These are phyloP conservation scores for Helicorthomorpha holstii DNA, from an alignment of 1,140 invertebrate genomes.

Conservation along the genomic window DNA sequence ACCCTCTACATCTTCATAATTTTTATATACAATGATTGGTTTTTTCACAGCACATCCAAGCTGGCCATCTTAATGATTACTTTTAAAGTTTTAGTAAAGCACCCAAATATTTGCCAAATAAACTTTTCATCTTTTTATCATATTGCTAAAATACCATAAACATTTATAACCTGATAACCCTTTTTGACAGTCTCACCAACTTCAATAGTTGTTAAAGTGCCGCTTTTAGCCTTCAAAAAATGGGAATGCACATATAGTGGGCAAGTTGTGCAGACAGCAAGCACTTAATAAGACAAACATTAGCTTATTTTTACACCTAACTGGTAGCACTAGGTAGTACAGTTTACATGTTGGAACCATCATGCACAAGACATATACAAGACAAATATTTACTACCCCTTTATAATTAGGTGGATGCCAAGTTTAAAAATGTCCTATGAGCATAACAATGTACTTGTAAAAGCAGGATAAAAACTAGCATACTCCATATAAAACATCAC, in stretches of 20 bases:
- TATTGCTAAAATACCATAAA: background rate
- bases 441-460: constrained; percentile 19
- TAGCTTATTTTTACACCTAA: too few relatives aligned
- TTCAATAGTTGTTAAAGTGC: background rate
- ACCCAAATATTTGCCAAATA: background rate
- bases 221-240: background rate
- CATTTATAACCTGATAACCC: too few relatives aligned
- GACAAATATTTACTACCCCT: constrained; percentile 13
- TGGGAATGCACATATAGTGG: constrained; percentile 13
- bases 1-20: too few relatives aligned
- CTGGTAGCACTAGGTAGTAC: constrained; percentile 11
- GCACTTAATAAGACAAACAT: constrained; percentile 12
- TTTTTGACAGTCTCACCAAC: too few relatives aligned
- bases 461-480: constrained; percentile 21
- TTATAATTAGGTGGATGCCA: constrained; percentile 15
- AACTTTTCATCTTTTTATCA: background rate
- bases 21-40: background rate
- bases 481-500: constrained; percentile 19
- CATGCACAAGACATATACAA: constrained; percentile 15
- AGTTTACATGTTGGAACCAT: constrained; percentile 11
- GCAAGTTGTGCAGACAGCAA: constrained; percentile 8
- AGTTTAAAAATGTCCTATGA: constrained; percentile 21
- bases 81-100: background rate
- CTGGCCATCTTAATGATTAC: background rate
- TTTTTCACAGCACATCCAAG: background rate